Evolutionary conservation across 2,113 vertebrate species (phyloP), one percentile per base, ranked within the genome.

Genomic region (Melanerpes aurifrons): DNA sequence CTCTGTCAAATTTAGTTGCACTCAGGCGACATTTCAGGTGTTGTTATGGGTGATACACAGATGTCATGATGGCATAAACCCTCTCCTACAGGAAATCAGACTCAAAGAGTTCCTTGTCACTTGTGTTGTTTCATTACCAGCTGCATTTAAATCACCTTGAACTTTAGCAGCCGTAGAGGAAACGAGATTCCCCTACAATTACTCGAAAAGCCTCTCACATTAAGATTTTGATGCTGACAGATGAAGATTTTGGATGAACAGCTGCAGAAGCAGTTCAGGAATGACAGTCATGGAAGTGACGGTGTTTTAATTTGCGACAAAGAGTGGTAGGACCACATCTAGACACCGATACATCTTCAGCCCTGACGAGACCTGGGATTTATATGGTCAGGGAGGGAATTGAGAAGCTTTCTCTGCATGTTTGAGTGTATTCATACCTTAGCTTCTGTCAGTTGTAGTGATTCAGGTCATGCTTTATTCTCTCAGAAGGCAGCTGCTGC

Each of bases 121-220:
- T 95, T 5, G 0, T 70, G 67, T 81, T 79, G 40, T 82, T 87
- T 89, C 43, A 37, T 88, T 92, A 75, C 67, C 77, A 91, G 83
- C 74, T 93, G 75, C 74, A 87, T 76, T 68, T 91, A 89, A 87
- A 95, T 93, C 94, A 90, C 77, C 91, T 95, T 91, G 86, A 95
- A 92, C 56, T 91, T 94, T 43, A 70, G 35, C 71, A 87, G 57
- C 48, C 26, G 0, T 3, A 2, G 82, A 89, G 75, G 75, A 87
- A 87, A 82, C 59, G 50, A 76, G 43, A 91, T 92, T 92, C 84
- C 74, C 47, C 16, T 37, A 45, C 57, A 82, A 15, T 84, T 0
- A 0, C 72, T 85, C 59, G 47, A 67, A 90, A 94, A 94, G n/a
- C 59, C 37, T 79, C 82, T 89, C 0, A 2, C 67, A 50, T 93